Base-by-base conservation (phyloP, 2,113 vertebrate species). In the Cinclus cinclus region DNA sequence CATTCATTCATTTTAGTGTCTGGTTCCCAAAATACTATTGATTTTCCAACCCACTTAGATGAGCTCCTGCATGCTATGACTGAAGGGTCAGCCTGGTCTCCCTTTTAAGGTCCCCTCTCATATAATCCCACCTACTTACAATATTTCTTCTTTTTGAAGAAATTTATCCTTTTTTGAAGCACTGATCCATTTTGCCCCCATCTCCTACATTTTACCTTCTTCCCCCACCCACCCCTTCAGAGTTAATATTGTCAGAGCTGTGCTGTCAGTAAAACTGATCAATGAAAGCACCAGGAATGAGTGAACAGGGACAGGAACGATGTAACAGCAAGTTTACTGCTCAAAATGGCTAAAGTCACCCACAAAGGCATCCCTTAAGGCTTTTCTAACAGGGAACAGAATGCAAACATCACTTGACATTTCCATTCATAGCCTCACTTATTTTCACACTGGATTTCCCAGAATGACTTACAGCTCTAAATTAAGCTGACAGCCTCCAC, bases 211-310 rank as follows among this genome's bases (percentile, higher is more conserved):
- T 70, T 49, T 41, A 35, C 16, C 15, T 64, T 63, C 58, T 50
- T 6, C 13, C 16, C 7, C 4, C 16, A 28, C 11, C 24, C 59
- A 2, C 12, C 4, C 11, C 7, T 39, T 12, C 44, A 2, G 0
- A 59, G 49, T 44, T 56, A 68, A 75, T 23, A 27, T 1, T 64
- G 27, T 18, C 81, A 77, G 46, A 88, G 46, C 71, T 67, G 70
- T 39, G 63, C 63, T 77, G 63, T 46, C 67, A 42, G 28, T 47
- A 14, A 42, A 87, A 55, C 15, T 68, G 56, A 78, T 59, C 73
- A 59, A 75, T 52, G 65, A 74, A 69, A 83, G 37, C 85, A 83
- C 19, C 71, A 59, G 37, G 9, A 86, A 50, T 11, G 50, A 94
- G n/a, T 7, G 28, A 80, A 2, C 2, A 0, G 49, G 46, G n/a